These are phyloP conservation scores for Hesperia comma DNA, from an alignment of 2,888 invertebrate species.

Conservation along the genomic window DNA sequence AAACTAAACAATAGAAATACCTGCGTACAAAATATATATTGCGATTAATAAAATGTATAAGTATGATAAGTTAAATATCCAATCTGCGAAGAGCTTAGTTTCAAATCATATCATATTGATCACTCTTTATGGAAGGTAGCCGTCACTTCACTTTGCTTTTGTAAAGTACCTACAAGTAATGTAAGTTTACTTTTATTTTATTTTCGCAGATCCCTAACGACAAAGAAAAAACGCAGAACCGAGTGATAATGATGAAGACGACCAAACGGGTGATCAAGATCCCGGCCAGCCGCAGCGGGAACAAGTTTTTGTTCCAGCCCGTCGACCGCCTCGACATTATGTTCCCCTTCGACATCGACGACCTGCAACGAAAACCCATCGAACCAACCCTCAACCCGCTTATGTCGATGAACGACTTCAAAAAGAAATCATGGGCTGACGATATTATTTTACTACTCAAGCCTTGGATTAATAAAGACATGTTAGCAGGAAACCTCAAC, in stretches of 20 bases:
- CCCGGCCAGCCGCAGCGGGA: conserved; percentile 73
- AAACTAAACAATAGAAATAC: too few relatives aligned
- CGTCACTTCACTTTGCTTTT: too few relatives aligned
- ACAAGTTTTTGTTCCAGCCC: conserved; percentile 71
- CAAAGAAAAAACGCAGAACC: conserved; percentile 82
- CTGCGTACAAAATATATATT: too few relatives aligned
- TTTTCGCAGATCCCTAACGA: conserved; percentile 84
- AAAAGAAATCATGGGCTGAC: conserved; percentile 71
- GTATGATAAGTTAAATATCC: too few relatives aligned
- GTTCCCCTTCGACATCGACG: conserved; percentile 70
- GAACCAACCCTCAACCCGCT: conserved; percentile 65
- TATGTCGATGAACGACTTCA: conserved; percentile 62
- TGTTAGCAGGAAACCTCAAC: conserved; percentile 61
- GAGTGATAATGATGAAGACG: conserved; percentile 88
- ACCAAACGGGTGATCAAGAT: conserved; percentile 89
- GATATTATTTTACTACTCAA: conserved; percentile 65
- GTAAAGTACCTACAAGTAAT: too few relatives aligned
- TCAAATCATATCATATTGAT: too few relatives aligned
- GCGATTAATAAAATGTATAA: too few relatives aligned
- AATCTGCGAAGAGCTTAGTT: too few relatives aligned
- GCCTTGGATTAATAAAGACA: conserved; percentile 67
- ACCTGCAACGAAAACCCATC: conserved; percentile 59
- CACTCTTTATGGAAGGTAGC: too few relatives aligned
- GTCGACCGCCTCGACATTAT: conserved; percentile 71
- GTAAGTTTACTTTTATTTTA: conserved; percentile 43